Base-by-base conservation (phyloP, 2,888 invertebrate genomes). In the Willowsia nigromaculata region DNA sequence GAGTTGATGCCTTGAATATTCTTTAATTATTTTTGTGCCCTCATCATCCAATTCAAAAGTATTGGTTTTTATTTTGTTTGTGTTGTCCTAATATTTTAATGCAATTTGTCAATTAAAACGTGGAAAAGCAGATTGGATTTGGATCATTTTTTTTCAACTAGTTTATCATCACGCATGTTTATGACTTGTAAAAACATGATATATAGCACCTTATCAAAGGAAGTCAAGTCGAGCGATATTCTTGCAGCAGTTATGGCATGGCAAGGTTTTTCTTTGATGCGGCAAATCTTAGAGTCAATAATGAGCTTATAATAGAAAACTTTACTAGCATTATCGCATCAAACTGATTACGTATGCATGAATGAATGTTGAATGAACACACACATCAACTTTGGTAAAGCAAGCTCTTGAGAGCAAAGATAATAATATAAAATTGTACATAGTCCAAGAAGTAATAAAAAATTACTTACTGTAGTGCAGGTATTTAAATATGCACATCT, bases 51-150 rank as follows among this genome's bases (percentile, higher is more conserved):
- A 56, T 25, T 18, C 7, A 25, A 56, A 56, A 25, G 68, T 11
- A 68, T 68, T 37, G 43, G 40, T 74, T 40, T 9, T 56, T 56
- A 3, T 74, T 47, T 74, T 74, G 71, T 47, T 47, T 27, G 27
- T 43, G 7, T 47, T 74, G 71, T 74, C 71, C 71, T 40, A 74
- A 74, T 74, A 74, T 74, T 74, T 71, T 74, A 74, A 74, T 74
- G 43, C 71, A 74, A 74, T 74, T 74, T 74, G 43, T 47, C 71
- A 47, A 53, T 53, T 78, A 53, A 78, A 78, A 78, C 33, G 78
- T 53, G 78, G 78, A 78, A 80, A 80, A 80, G 80, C 27, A 40
- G 37, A 59, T 37, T 80, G 80, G 59, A 80, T 80, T 56, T 13
- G 18, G 50, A 56, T 59, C 33, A 50, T 11, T 76, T 50, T 27